Base-by-base conservation (phyloP, 1,140 invertebrate species). In the Pseudachorutes palmiensis region DNA sequence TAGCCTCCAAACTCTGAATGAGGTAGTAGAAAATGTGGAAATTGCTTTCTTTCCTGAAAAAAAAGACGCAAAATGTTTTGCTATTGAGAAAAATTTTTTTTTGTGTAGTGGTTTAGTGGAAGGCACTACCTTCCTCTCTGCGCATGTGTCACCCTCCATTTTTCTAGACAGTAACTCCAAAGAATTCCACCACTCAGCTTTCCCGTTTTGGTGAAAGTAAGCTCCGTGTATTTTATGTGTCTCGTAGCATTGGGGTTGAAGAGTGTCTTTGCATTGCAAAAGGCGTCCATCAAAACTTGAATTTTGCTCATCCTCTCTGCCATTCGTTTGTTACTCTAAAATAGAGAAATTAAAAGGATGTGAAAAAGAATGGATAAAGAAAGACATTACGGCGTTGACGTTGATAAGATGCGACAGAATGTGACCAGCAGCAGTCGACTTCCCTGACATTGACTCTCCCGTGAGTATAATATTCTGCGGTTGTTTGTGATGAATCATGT, bases 21-120 rank as follows among this genome's bases (percentile, higher is more conserved):
- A 94, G 86, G 74, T 92, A 94, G 78, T 94, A 94, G 64, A 96
- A 85, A 9, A 92, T 84, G 77, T 94, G 88, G 76, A 93, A 96
- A 74, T 93, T 96, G 29, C 89, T 86, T 77, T 5, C 36, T 94
- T 90, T 62, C 83, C 83, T 78, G 87, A 89, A 76, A 0, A 76
- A 73, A 49, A 59, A n/a, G n/a, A n/a, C n/a, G n/a, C n/a, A n/a
- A n/a, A n/a, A n/a, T n/a, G n/a, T n/a, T n/a, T n/a, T n/a, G n/a
- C n/a, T n/a, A n/a, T n/a, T n/a, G n/a, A n/a, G n/a, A n/a, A n/a
- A n/a, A n/a, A n/a, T n/a, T n/a, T n/a, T n/a, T n/a, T n/a, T n/a
- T n/a, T n/a, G n/a, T n/a, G n/a, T n/a, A n/a, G n/a, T n/a, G n/a
- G n/a, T n/a, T n/a, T n/a, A n/a, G n/a, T n/a, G n/a, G n/a, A n/a